A percentile compares a stretch with the other conserved stretches of the same genome.
Evolutionary conservation across 1,140 invertebrate species (phyloP).

Genomic region (Heliconius hewitsoni): DNA sequence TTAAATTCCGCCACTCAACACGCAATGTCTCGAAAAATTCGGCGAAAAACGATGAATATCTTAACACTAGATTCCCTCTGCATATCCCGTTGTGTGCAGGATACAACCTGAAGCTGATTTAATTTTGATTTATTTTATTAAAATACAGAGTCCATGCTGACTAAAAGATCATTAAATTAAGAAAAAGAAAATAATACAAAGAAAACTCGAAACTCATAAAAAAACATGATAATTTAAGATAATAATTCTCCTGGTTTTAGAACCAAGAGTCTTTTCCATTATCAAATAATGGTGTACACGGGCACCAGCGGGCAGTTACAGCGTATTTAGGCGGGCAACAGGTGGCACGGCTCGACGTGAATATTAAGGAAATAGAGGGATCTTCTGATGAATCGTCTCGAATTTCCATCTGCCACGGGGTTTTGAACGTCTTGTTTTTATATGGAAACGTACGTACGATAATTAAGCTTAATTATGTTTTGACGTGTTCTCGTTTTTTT

Average conservation of each 20-base stretch:
- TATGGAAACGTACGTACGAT: not conserved
- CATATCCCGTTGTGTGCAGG: too few relatives aligned
- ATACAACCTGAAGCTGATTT: too few relatives aligned
- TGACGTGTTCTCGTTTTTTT: not conserved
- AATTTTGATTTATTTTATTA: too few relatives aligned
- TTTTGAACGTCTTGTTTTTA: constrained; percentile 15
- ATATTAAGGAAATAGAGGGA: constrained; percentile 39
- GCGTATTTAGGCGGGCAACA: constrained; percentile 40
- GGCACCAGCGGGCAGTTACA: constrained; percentile 35
- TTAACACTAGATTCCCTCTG: too few relatives aligned
- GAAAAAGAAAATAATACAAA: not conserved
- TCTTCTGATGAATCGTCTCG: constrained; percentile 34
- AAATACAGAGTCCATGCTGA: too few relatives aligned
- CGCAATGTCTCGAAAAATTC: too few relatives aligned
- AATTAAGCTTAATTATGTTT: not conserved
- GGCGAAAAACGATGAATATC: too few relatives aligned
- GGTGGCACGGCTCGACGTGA: constrained; percentile 35
- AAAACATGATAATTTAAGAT: not conserved
- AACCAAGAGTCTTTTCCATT: constrained; percentile 20
- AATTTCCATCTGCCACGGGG: constrained; percentile 20
- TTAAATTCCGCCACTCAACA: too few relatives aligned
- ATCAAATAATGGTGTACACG: constrained; percentile 37
- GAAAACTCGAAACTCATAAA: not conserved
- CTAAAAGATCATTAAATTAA: not conserved
- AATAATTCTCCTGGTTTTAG: not conserved